Evolutionary conservation across 2,888 invertebrate genomes (phyloP).

Genomic region (Hyposoter dolosus): DNA sequence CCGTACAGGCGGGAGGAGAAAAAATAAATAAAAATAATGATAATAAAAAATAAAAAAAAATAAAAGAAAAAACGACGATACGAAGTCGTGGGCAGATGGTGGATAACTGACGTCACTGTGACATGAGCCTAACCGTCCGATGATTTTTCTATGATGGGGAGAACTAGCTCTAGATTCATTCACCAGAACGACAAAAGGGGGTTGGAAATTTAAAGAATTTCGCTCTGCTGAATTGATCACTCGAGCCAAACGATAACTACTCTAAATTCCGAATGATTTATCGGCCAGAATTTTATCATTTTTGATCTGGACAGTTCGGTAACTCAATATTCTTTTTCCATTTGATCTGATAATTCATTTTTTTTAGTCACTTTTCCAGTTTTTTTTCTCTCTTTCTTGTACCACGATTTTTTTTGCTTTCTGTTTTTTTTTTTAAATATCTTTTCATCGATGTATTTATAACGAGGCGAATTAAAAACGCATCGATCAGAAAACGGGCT

Average conservation of each 20-base stretch:
- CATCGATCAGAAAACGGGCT: background rate
- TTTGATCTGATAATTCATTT: background rate
- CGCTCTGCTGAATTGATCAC: slow-evolving; percentile 2
- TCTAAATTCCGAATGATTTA: background rate
- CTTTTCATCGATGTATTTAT: background rate
- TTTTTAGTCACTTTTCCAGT: background rate
- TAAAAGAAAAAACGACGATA: background rate
- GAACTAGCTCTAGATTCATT: slow-evolving; percentile 44
- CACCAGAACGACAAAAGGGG: background rate
- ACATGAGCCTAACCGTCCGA: slow-evolving; percentile 24
- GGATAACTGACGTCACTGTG: slow-evolving; percentile 56
- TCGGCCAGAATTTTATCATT: background rate
- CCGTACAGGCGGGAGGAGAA: slow-evolving; percentile 15
- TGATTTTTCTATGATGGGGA: slow-evolving; percentile 34
- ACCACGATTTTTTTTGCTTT: background rate
- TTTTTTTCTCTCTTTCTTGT: background rate
- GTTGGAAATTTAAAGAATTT: slow-evolving; percentile 2
- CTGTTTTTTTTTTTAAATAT: background rate
- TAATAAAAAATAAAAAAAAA: slow-evolving; percentile 19
- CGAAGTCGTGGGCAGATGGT: slow-evolving; percentile 60
- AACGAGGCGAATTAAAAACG: background rate
- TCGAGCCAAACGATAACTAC: background rate
- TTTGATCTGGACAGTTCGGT: background rate
- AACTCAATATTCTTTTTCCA: background rate
- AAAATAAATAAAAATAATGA: slow-evolving; percentile 39